These are phyloP conservation scores for Cydia fagiglandana DNA, from an alignment of 1,140 invertebrate species.

Conservation along the genomic window DNA sequence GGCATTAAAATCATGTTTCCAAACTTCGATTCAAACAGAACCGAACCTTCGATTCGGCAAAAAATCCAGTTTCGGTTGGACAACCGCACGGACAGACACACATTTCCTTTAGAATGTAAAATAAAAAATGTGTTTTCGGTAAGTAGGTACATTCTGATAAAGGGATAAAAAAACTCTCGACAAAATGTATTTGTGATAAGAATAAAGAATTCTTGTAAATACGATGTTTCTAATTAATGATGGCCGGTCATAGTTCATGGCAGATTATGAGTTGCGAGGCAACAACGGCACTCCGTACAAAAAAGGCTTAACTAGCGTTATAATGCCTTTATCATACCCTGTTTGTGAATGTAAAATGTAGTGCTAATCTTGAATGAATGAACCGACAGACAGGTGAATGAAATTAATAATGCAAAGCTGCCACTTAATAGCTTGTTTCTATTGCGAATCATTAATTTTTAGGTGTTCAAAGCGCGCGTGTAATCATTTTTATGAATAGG, in stretches of 20 bases:
- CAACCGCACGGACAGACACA: too few species aligned
- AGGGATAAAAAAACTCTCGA: neutral
- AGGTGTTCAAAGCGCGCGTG: neutral
- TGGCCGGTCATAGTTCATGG: slow-evolving; percentile 17
- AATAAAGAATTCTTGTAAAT: slow-evolving; percentile 16
- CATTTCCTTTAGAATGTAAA: too few species aligned
- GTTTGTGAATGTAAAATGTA: neutral
- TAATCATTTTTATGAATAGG: slow-evolving; percentile 8
- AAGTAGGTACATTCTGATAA: neutral
- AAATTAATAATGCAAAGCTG: slow-evolving; percentile 24
- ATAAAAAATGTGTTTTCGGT: too few species aligned
- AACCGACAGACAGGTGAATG: slow-evolving; percentile 25
- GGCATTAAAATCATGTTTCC: too few species aligned
- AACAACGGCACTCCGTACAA: neutral
- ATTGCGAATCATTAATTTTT: slow-evolving; percentile 14
- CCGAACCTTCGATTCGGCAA: too few species aligned
- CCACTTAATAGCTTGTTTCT: slow-evolving; percentile 19
- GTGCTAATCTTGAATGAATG: slow-evolving; percentile 27
- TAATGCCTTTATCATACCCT: neutral
- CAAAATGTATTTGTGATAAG: neutral
- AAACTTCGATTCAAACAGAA: too few species aligned
- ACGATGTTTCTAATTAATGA: slow-evolving; percentile 27
- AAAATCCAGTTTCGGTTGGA: too few species aligned
- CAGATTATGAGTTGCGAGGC: slow-evolving; percentile 10
- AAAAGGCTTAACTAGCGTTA: neutral